Evolutionary conservation across 2,797 vertebrate species (phyloP), one percentile per base, ranked within the genome.

Genomic region (Meda fulgida): DNA sequence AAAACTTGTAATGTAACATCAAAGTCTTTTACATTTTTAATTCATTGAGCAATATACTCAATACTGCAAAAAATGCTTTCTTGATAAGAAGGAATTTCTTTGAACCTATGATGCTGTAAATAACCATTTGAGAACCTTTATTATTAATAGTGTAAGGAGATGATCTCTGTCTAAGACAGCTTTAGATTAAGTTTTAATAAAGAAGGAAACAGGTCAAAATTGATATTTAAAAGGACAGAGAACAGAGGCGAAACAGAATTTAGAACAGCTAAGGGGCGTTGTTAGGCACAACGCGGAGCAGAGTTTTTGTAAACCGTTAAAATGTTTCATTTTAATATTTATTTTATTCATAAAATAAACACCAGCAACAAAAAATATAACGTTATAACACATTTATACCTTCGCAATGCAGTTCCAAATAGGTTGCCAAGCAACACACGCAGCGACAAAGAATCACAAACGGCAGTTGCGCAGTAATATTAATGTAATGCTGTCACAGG

Each of bases 121-220:
- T 43, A 29, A 72, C 26, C 65, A 40, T 69, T 77, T 63, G 51
- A 71, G 21, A 36, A 55, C 4, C 13, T 38, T 71, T 83, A 73
- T 66, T 69, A 38, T 36, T 46, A 19, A 82, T 19, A 72, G 18
- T 51, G 63, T 71, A 2, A 18, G 5, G 46, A 72, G 38, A n/a
- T 38, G 18, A 40, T 84, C 36, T 83, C 36, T 29, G 14, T 55
- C 34, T 58, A 14, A 34, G 46, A 70, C 36, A 18, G 23, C 36
- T 23, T 36, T 87, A 46, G 18, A 31, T 72, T 3, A 21, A 36
- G 23, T 69, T n/a, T 38, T 71, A 7, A 65, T 51, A 70, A 70
- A 58, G 11, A 70, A 29, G 16, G 34, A 81, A 26, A n/a, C 48
- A 79, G 65, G 58, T 84, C 21, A 72, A 84, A 43, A 53, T n/a